Evolutionary conservation across 2,797 vertebrate species (phyloP), one percentile per base, ranked within the genome.

Genomic region (Macropus fuliginosus): DNA sequence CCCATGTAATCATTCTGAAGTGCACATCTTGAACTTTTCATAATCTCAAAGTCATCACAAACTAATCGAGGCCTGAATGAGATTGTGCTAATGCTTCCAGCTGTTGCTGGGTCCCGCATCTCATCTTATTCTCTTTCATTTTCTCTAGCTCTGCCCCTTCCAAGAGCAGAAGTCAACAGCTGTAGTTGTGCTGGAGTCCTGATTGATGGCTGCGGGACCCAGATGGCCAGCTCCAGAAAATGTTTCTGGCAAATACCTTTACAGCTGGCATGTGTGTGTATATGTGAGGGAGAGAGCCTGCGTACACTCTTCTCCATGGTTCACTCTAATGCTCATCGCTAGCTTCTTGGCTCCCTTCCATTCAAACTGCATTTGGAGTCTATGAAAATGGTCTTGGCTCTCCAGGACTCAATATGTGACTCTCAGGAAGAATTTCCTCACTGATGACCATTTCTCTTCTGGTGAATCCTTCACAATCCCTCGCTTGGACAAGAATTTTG

Each of bases 331-430:
- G 95, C 97, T 96, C 96, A 98, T 96, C 97, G 98, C 97, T 96
- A 56, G 46, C 92, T 98, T 98, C 97, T 98, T 98, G 98, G 98
- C 98, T 98, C 93, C 94, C 57, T 94, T 98, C 98, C 98, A 98
- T 97, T 97, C 96, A 98, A 98, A 96, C 97, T 98, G 95, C 93
- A 97, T 98, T 98, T 98, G 97, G 96, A 95, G 96, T 96, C 97
- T 97, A 97, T 95, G 94, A 95, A 97, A 98, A 98, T 97, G 94
- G 96, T 97, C 98, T 96, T 96, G 97, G 97, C 95, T 97, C 95
- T 97, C 96, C 95, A 92, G 93, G 98, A 96, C 98, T 97, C 97
- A 98, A 97, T 98, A 95, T 98, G 97, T 97, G 96, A 91, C 91
- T 97, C 97, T 98, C 96, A 94, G 10, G 0, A 97, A 97, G 97